Percentiles rank a stretch among this genome's conserved stretches.
Evolutionary conservation across 2,888 invertebrate species (phyloP).

Genomic region (Dysmachus trigonus): DNA sequence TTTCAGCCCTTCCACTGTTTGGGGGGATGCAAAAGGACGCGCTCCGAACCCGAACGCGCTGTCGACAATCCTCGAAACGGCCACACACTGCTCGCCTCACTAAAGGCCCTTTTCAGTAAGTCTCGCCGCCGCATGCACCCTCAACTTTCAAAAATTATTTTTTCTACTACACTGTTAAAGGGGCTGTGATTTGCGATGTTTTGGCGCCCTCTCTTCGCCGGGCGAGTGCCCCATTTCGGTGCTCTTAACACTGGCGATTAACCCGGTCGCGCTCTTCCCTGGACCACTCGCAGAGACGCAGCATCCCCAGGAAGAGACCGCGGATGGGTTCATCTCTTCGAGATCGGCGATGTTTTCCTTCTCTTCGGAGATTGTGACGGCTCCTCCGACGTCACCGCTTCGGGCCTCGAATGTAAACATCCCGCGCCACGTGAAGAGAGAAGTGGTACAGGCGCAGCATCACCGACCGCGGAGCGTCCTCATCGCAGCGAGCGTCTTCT

Average conservation of each 20-base stretch:
- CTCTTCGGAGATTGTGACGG: background rate
- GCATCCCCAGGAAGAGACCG: background rate
- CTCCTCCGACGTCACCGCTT: background rate
- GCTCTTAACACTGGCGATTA: background rate
- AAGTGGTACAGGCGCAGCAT: slow-evolving; percentile 2
- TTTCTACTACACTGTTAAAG: slow-evolving; percentile 25
- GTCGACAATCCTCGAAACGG: slow-evolving; percentile 30
- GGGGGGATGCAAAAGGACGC: background rate
- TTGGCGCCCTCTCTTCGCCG: background rate
- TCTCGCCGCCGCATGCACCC: slow-evolving; percentile 34
- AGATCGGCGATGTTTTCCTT: slow-evolving; percentile 10
- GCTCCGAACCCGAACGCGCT: slow-evolving; percentile 18
- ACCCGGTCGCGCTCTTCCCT: background rate
- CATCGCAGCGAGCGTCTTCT: background rate
- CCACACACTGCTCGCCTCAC: slow-evolving; percentile 29
- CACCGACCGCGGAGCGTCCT: background rate
- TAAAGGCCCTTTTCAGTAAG: slow-evolving; percentile 27
- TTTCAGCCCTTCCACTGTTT: background rate
- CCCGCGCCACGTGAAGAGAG: background rate
- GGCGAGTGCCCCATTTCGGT: background rate
- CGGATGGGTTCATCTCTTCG: background rate
- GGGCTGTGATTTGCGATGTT: slow-evolving; percentile 16
- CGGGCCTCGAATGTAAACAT: slow-evolving; percentile 1
- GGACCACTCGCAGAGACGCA: background rate
- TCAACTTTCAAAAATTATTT: slow-evolving; percentile 28